Base-by-base conservation (phyloP, 2,113 vertebrate genomes). In the Phoxinus phoxinus region DNA sequence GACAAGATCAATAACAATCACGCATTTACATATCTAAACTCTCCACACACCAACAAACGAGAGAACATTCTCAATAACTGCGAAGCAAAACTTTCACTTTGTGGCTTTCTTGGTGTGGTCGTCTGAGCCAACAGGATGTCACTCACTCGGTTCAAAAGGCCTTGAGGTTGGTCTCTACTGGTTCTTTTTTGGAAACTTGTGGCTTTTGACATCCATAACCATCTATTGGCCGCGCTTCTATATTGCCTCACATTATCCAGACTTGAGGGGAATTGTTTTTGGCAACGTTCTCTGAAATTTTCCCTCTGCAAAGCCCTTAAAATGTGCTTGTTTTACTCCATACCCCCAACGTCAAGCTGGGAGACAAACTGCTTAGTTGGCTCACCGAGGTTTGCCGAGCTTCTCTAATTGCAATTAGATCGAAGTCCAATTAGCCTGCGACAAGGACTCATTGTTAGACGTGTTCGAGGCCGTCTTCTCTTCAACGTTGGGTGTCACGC, bases 231-330 rank as follows among this genome's bases (percentile, higher is more conserved):
- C 17, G 41, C 92, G 89, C 91, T 93, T 92, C 92, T 87, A 88
- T 91, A 94, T 93, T 94, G 95, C 95, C 93, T 95, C 95, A 93
- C 93, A 94, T 94, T 94, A 94, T 94, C 93, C 94, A 91, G 89
- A 92, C 92, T 92, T 92, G 91, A 93, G 88, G 85, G 91, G 93
- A 93, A 95, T 95, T 94, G 92, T 94, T 94, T 93, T 94, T 95
- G 94, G 94, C 94, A 94, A 91, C 48, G 80, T 59, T 89, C 85
- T 86, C 91, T 88, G 91, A 92, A 92, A 93, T 94, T 94, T 94
- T 94, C 94, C 94, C 90, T 90, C 67, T 58, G 89, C 86, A 72
- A 89, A 93, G 86, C 90, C 89, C 83, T 76, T 80, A 86, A 92
- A 93, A 89, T 91, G 87, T 87, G 88, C 89, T 88, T 87, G 90